Base-by-base conservation (phyloP, 2,888 invertebrate genomes). In the Dorcus parallelipipedus region DNA sequence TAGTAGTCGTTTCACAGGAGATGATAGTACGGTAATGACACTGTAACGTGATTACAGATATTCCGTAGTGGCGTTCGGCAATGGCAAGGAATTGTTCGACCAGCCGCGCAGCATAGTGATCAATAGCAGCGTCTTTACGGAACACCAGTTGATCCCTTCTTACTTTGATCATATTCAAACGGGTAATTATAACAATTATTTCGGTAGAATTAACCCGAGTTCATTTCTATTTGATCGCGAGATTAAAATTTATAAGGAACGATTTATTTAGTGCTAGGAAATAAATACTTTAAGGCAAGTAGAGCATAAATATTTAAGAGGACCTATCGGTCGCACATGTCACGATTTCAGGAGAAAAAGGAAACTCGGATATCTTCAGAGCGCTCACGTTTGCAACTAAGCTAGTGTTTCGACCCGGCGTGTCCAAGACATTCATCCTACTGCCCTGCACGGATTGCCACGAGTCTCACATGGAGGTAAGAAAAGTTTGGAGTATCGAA, bases 371-470 rank as follows among this genome's bases (percentile, higher is more conserved):
- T 73, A 86, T 91, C 66, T 90, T 92, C 73, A 85, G 83, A 38
- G 93, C 92, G 7, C 82, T 93, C 9, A 85, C 86, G 49, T 87
- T 84, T 71, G 90, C 91, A 10, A 85, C 89, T 0, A 82, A 83
- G 59, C 79, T 93, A 49, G 85, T 89, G 58, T 93, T 91, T 82
- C 84, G 95, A 38, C 85, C 93, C 1, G 95, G 90, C 0, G 93
- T 90, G 23, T 89, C 93, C 0, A 90, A 92, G 73, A 90, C 89
- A 3, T 86, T 95, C 63, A 81, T 95, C 60, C 80, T 95, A 43
- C 73, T 95, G 71, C 90, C 93, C 0, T 95, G 95, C 78, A 85
- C 88, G 9, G 83, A 83, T 53, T 95, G 95, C 75, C 84, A 86
- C 63, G 81, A 85, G 3, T 76, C 79, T 42, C 81, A 83, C 65